Percentiles rank a stretch among this genome's conserved stretches.
phyloP scores from a whole-genome alignment of 2,888 invertebrate genomes.

The Lycaena phlaeas region DNA sequence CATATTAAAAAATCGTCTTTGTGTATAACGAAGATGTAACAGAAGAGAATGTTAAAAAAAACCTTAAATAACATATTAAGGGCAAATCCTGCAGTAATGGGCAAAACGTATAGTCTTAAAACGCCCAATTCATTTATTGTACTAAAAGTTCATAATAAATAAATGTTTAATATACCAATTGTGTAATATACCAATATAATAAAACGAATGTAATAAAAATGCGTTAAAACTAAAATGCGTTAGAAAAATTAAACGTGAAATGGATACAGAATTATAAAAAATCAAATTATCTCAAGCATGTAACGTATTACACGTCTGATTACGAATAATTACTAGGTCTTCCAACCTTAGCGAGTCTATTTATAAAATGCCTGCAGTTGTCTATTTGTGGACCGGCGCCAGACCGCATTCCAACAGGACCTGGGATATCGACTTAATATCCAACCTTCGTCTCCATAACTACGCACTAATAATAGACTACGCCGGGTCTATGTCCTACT shows the following conservation, averaged over 20 bases:
- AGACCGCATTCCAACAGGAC: slow-evolving; percentile 61
- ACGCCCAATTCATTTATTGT: too few relatives aligned
- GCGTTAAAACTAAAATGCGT: too few relatives aligned
- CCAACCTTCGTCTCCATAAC: slow-evolving; percentile 37
- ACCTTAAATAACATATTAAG: too few relatives aligned
- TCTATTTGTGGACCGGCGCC: slow-evolving; percentile 61
- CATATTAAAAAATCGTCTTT: too few relatives aligned
- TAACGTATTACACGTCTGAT: slow-evolving; percentile 4
- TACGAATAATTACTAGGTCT: slow-evolving; percentile 13
- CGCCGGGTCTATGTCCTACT: slow-evolving; percentile 35
- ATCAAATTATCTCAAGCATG: slow-evolving; percentile 1
- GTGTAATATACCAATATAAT: too few relatives aligned
- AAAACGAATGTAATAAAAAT: too few relatives aligned
- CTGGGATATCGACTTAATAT: slow-evolving; percentile 54
- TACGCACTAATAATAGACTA: slow-evolving; percentile 46
- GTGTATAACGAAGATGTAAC: too few relatives aligned
- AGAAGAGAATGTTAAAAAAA: too few relatives aligned
- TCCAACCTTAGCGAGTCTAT: slow-evolving; percentile 23
- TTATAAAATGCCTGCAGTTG: slow-evolving; percentile 38
- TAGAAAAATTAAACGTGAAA: neutral
- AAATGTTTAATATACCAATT: too few relatives aligned
- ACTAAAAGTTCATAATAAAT: too few relatives aligned
- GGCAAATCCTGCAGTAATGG: too few relatives aligned
- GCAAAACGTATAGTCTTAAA: too few relatives aligned
- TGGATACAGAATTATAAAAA: neutral